Evolutionary conservation across 2,113 vertebrate species (phyloP).

Genomic region (Vidua chalybeata): DNA sequence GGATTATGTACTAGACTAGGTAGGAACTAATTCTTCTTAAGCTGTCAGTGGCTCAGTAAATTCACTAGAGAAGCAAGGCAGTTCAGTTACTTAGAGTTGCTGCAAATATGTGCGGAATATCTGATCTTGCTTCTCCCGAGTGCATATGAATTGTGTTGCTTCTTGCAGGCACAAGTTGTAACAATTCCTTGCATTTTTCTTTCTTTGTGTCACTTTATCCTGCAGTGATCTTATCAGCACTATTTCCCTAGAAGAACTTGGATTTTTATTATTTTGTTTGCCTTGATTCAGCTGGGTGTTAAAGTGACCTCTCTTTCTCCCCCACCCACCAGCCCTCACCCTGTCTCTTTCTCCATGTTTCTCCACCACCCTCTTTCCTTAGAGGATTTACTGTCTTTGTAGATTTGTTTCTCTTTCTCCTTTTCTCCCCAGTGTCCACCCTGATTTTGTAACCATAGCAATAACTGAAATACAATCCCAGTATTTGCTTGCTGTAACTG

Average conservation of each 20-base stretch:
- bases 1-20: constrained; percentile 4
- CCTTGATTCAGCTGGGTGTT: constrained; percentile 23
- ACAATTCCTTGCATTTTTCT: constrained; percentile 36
- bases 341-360: not conserved
- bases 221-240: not conserved
- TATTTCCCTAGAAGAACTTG: constrained; percentile 24
- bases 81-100: not conserved
- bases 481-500: constrained; percentile 56
- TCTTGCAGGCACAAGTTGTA: constrained; percentile 10
- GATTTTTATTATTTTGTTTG: constrained; percentile 5
- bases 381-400: constrained; percentile 41
- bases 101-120: not conserved
- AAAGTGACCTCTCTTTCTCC: constrained; percentile 6
- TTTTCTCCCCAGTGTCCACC: constrained; percentile 62
- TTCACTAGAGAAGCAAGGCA: not conserved
- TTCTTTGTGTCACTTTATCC: constrained; percentile 32
- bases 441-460: constrained; percentile 74
- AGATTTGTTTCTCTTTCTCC: constrained; percentile 54
- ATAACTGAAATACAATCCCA: constrained; percentile 67
- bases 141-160: not conserved
- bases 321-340: not conserved
- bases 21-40: constrained; percentile 38
- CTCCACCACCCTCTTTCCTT: constrained; percentile 44
- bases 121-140: not conserved
- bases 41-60: not conserved